Base-by-base conservation (phyloP, 2,113 vertebrate genomes). In the Camarhynchus parvulus region DNA sequence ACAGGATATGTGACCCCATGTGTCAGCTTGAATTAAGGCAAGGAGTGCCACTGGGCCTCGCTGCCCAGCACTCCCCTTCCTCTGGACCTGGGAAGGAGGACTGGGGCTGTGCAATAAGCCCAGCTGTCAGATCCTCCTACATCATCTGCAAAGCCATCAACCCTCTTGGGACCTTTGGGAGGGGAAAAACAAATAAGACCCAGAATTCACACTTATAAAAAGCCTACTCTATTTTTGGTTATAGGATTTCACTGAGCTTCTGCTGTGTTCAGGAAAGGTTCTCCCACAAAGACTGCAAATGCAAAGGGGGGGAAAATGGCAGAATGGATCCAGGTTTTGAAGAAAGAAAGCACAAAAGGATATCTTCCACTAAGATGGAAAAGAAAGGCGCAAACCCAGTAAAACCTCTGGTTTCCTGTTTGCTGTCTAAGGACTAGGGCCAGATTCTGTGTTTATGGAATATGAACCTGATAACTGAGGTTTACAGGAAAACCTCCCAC, bases 1-100 rank as follows among this genome's bases (percentile, higher is more conserved):
- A 42, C 0, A 0, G 18, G 24, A 44, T 49, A 15, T 0, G 0
- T 73, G 64, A 49, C 50, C 17, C 52, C 1, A 0, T 1, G 31
- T 41, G 67, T 92, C 46, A 4, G 42, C 89, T 39, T 41, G 80
- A 83, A 90, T 95, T 90, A 94, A 86, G 28, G 50, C 37, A 68
- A 76, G 67, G 59, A 92, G 50, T 11, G 72, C 68, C 59, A 73
- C 2, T 13, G 83, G 66, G 87, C 42, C 67, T 52, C 0, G 0
- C 28, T 73, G 72, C 63, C 49, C 9, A 2, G 49, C 0, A 0
- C 37, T 70, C 49, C 53, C 63, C 53, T 83, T 73, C 7, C 73
- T 46, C 83, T 58, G 41, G 76, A 53, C 28, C 70, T 52, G 33
- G 61, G 62, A 64, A 93, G 89, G 30, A 88, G 58, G 7, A 73